Evolutionary conservation across 2,113 vertebrate genomes (phyloP), one percentile per base, ranked within the genome.

Genomic region (Prunella himalayana): DNA sequence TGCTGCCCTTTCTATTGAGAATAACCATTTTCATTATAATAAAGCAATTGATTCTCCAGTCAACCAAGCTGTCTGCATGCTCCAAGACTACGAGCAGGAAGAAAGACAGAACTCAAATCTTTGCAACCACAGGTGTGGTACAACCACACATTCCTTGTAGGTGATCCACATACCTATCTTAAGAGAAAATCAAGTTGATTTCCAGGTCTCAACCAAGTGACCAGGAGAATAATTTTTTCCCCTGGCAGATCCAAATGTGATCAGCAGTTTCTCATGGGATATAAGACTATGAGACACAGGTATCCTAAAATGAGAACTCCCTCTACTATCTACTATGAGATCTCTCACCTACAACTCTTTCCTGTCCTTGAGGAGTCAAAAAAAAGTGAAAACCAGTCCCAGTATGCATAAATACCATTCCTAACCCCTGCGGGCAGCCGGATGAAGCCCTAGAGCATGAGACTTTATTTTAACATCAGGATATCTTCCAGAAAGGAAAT

Each of bases 401-500:
- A 61, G 53, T 60, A 71, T 0, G 1, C 22, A 75, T 28, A 75
- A 94, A 92, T 41, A 91, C 11, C 3, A 44, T 89, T 88, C 28
- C 53, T 71, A 64, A 79, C 12, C 35, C 47, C 28, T 68, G 42
- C 41, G 56, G 47, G 47, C 39, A 89, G 69, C 11, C 47, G 78
- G 60, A 41, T 78, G 77, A 91, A 87, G 73, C 51, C 70, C 49
- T 76, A 70, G 51, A 60, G 50, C 60, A 66, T 33, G 13, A 84
- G 61, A 65, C 39, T 88, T 83, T 78, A 68, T 86, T 95, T 94
- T 76, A 92, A 84, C 6, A 61, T 21, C 24, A 93, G 72, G 42
- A 39, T 45, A 13, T 44, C 71, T 95, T 94, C 75, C 84, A 78
- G 75, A 92, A 76, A 95, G 70, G 37, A 96, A 91, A 87, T 25